These are phyloP conservation scores for Pangasianodon gigas DNA, from an alignment of 2,113 vertebrate species.

Conservation along the genomic window DNA sequence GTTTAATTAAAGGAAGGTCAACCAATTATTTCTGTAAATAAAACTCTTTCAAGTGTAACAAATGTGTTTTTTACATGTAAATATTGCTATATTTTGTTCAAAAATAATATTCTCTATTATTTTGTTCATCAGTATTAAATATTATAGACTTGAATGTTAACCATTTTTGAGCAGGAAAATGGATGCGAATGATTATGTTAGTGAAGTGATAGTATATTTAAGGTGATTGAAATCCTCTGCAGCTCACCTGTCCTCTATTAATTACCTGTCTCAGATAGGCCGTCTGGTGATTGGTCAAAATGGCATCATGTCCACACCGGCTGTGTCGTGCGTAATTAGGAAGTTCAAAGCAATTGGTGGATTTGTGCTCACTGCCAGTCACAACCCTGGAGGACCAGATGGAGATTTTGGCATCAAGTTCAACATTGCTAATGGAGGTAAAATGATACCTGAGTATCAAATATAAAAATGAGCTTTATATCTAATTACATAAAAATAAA, in stretches of 20 bases:
- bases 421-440: constrained; percentile 92
- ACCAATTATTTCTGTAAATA: no score
- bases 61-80: no score
- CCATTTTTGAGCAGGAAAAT: neutral
- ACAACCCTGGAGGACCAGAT: constrained; percentile 88
- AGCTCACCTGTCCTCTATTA: neutral
- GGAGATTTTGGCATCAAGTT: constrained; percentile 97
- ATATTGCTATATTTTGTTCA: neutral
- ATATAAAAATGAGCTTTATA: neutral
- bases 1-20: neutral
- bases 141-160: neutral
- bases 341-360: constrained; percentile 95
- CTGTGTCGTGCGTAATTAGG: constrained; percentile 90
- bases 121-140: neutral
- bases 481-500: neutral
- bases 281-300: constrained; percentile 91
- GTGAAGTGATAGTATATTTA: neutral
- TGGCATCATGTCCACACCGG: constrained; percentile 91
- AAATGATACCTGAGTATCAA: neutral
- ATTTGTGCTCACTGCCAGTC: constrained; percentile 91
- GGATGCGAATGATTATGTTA: neutral
- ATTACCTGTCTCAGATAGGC: constrained; percentile 80
- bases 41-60: no score
- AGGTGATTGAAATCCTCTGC: neutral
- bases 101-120: neutral